These are phyloP conservation scores for Dolichoris vasculosae DNA, from an alignment of 1,140 invertebrate genomes.

Conservation along the genomic window DNA sequence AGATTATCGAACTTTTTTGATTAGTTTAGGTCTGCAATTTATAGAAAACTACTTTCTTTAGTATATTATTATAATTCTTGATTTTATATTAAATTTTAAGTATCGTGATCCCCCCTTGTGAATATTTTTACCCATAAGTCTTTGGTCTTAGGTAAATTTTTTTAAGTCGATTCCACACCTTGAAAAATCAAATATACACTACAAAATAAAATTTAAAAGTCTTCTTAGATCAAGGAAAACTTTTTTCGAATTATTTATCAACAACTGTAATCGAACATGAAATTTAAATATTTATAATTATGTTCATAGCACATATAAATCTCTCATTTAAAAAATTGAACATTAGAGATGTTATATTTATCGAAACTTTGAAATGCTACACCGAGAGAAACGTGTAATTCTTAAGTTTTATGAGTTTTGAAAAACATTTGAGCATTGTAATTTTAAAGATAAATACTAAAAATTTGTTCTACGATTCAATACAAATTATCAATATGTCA, in stretches of 20 bases:
- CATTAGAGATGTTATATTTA: conserved; percentile 28
- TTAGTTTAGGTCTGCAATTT: conserved; percentile 37
- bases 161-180: background rate
- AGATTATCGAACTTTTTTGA: conserved; percentile 49
- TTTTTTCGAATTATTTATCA: background rate
- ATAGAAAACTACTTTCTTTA: conserved; percentile 18
- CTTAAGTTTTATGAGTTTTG: background rate
- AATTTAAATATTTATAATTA: conserved; percentile 11
- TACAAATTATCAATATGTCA: background rate
- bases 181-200: conserved; percentile 29
- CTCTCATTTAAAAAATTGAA: conserved; percentile 1
- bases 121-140: conserved; percentile 36
- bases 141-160: conserved; percentile 47
- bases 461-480: background rate
- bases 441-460: background rate
- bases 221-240: background rate
- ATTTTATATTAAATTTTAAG: conserved; percentile 12
- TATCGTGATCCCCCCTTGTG: background rate
- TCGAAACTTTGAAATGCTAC: conserved; percentile 13
- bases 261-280: background rate
- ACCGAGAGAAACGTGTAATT: background rate
- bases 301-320: background rate
- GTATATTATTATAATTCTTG: background rate
- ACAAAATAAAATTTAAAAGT: background rate
- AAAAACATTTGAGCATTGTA: conserved; percentile 10